Evolutionary conservation across 2,113 vertebrate genomes (phyloP), one percentile per base, ranked within the genome.

Genomic region (Stigmatopora argus): DNA sequence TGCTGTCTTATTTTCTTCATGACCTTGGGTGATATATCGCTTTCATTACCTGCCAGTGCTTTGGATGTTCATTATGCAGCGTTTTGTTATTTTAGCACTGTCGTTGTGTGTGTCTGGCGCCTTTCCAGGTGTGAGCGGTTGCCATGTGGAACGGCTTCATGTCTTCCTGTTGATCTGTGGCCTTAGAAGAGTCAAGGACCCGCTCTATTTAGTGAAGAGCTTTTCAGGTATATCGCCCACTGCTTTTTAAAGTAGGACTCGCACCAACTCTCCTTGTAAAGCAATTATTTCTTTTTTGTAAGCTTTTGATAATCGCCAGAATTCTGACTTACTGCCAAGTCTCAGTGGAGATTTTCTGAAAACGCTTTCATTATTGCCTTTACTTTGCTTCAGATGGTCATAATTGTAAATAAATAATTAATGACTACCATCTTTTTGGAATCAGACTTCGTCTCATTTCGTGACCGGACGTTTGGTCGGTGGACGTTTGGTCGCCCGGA

Each of bases 121-220:
- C 51, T 65, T 85, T 88, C 4, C 88, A 95, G 93, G 45, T 73
- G 83, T 94, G 57, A 73, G 72, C 12, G 49, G 69, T 0, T 63
- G 78, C 58, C 66, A 60, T 45, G 59, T 75, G 56, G 87, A 79
- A 34, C 67, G 76, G 26, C 67, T 92, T 0, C 78, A 31, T 0
- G 35, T 95, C 10, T 95, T 95, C 61, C 86, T 96, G 19, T 62
- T 96, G 86, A 85, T 96, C 19, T 96, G 95, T 48, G 94, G 95
- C n/a, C 90, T 96, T 66, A 75, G 95, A 57, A 89, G 89, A 89
- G 92, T 95, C 69, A 96, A 96, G 75, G 94, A 96, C 68, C 95
- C 94, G 8, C 92, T 96, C 13, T 95, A 91, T 78, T 82, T 96
- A 51, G 87, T 92, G 3, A 80, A 93, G 3, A 85, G 26, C 3